These are phyloP conservation scores for Perognathus longimembris DNA, from an alignment of 2,113 vertebrate genomes.

Conservation along the genomic window DNA sequence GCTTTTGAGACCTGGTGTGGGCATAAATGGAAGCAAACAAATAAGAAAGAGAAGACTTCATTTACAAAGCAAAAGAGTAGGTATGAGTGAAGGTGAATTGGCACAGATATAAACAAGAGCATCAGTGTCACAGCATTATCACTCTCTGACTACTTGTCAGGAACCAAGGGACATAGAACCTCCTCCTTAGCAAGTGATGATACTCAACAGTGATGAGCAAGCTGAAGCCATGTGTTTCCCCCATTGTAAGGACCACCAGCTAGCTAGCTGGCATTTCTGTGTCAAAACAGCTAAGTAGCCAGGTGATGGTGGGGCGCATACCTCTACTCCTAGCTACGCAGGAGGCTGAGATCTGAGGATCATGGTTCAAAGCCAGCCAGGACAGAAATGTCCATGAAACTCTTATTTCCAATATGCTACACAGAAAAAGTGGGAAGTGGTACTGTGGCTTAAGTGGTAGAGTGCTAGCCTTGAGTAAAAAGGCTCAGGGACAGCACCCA, in stretches of 20 bases:
- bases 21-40: neutral
- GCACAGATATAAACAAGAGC: neutral
- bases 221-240: neutral
- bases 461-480: too few species aligned
- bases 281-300: neutral
- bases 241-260: neutral
- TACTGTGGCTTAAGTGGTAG: too few species aligned
- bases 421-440: too few species aligned
- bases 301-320: too few species aligned
- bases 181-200: neutral
- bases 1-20: conserved; percentile 94
- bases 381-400: too few species aligned
- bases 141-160: neutral
- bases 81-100: neutral
- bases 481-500: too few species aligned
- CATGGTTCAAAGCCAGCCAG: too few species aligned
- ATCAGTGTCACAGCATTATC: neutral
- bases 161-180: neutral
- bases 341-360: too few species aligned
- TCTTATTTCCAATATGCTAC: too few species aligned
- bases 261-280: neutral
- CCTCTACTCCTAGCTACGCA: too few species aligned
- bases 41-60: neutral
- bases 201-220: neutral
- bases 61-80: neutral